phyloP scores from a whole-genome alignment of 1,140 invertebrate species.

The Macrocentrus cingulum region DNA sequence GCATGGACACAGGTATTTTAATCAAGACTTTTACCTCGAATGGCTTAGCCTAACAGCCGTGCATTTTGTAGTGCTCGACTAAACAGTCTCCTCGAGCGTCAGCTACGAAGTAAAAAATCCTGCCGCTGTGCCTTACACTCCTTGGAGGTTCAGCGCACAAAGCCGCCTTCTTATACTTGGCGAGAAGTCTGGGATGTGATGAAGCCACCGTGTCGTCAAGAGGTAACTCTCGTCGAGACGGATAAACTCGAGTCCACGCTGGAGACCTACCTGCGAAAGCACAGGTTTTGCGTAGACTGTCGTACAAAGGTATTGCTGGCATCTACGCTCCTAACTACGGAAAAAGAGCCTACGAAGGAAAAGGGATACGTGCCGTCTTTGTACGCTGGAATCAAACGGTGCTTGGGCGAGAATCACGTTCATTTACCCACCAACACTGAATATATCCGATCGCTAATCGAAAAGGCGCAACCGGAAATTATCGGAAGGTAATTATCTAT shows the following conservation, averaged over 20 bases:
- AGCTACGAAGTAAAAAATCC: slow-evolving; percentile 83
- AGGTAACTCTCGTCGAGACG: slow-evolving; percentile 83
- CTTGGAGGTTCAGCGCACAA: slow-evolving; percentile 79
- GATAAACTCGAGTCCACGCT: slow-evolving; percentile 80
- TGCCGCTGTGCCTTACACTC: slow-evolving; percentile 84
- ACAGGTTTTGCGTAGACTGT: slow-evolving; percentile 90
- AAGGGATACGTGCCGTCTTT: slow-evolving; percentile 85
- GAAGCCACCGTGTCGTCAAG: slow-evolving; percentile 78
- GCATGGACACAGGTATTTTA: slow-evolving; percentile 79
- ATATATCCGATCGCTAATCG: slow-evolving; percentile 84
- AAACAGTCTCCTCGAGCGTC: slow-evolving; percentile 76
- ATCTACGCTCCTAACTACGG: slow-evolving; percentile 83
- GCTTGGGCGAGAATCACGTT: slow-evolving; percentile 81
- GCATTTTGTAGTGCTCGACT: slow-evolving; percentile 77
- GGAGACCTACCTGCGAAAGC: slow-evolving; percentile 87
- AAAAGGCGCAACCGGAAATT: slow-evolving; percentile 84
- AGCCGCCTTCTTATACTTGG: slow-evolving; percentile 72
- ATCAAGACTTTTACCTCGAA: background rate
- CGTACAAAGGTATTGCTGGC: slow-evolving; percentile 86
- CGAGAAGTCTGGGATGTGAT: slow-evolving; percentile 86
- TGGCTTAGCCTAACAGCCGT: too few species aligned
- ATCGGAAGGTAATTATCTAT: slow-evolving; percentile 67
- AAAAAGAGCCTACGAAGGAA: slow-evolving; percentile 79
- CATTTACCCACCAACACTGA: slow-evolving; percentile 84
- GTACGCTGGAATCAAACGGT: slow-evolving; percentile 84